Base-by-base conservation (phyloP, 2,888 invertebrate genomes). In the Pristionchus mayeri region DNA sequence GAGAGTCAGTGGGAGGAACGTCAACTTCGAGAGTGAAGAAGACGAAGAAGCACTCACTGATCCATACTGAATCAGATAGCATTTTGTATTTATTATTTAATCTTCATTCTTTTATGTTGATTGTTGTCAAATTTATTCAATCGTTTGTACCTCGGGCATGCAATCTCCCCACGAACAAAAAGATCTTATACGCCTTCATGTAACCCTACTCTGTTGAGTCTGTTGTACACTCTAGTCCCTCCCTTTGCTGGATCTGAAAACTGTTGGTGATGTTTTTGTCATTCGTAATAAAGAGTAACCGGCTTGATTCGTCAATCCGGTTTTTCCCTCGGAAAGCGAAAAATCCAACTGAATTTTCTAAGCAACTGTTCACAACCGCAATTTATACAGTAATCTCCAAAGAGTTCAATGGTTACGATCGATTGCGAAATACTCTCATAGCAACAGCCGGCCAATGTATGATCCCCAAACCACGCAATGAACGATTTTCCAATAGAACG, bases 91-190 rank as follows among this genome's bases (percentile, higher is more conserved):
- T 21, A n/a, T n/a, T n/a, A n/a, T n/a, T n/a, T n/a, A n/a, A n/a
- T 37, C 2, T 37, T 13, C 3, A n/a, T 37, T 67, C n/a, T 40
- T 7, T 18, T n/a, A 13, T 37, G 21, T 44, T 6, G 44, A 67
- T 40, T 37, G 21, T n/a, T 18, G 34, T 40, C 37, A 30, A 21
- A 21, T 21, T n/a, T 18, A 13, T 30, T 40, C 30, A 1, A 11
- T 40, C 40, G 0, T 67, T 21, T 37, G 16, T 67, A n/a, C 4
- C 27, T 21, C n/a, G 54, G 54, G 54, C 54, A 67, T 21, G 34
- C n/a, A 21, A 67, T 67, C 67, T 67, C 67, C 37, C 67, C 16
- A 60, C 60, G 67, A 67, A 67, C 67, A 67, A 67, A 67, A n/a
- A 9, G 21, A 34, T 34, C 11, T 21, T 63, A 18, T 34, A 30